Conservation (phyloP, 53 echinoderm and acorn worm genomes). For the Crossaster papposus region DNA sequence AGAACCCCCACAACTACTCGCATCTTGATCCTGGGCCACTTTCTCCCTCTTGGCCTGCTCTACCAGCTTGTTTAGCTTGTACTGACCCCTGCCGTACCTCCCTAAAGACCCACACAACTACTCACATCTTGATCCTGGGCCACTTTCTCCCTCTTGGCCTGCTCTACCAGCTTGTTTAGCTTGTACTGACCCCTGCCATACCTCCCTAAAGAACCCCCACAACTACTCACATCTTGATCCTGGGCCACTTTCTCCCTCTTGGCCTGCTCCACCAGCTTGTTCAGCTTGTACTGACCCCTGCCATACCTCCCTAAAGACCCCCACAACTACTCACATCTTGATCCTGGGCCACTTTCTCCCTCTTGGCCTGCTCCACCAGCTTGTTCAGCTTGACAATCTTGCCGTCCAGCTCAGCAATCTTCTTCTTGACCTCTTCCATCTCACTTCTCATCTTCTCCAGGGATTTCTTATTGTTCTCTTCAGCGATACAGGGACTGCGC, state of each 20-base stretch:
- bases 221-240: background rate
- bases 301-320: background rate
- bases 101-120: too few species aligned
- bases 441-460: conserved; percentile 84
- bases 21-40: too few species aligned
- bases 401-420: conserved; percentile 90
- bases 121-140: conserved; percentile 73
- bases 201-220: too few species aligned
- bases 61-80: background rate
- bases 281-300: background rate
- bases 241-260: too few species aligned
- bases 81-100: too few species aligned
- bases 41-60: too few species aligned
- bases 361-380: conserved; percentile 86
- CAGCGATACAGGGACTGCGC: conserved; percentile 94
- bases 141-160: conserved; percentile 80
- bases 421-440: conserved; percentile 90
- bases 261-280: background rate
- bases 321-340: conserved; percentile 65
- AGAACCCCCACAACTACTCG: background rate
- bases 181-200: too few species aligned
- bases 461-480: conserved; percentile 85
- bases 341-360: conserved; percentile 68
- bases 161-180: too few species aligned
- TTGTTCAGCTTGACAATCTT: conserved; percentile 81